Conservation (phyloP, 2,113 vertebrate genomes). For the Dermatemys mawii region DNA sequence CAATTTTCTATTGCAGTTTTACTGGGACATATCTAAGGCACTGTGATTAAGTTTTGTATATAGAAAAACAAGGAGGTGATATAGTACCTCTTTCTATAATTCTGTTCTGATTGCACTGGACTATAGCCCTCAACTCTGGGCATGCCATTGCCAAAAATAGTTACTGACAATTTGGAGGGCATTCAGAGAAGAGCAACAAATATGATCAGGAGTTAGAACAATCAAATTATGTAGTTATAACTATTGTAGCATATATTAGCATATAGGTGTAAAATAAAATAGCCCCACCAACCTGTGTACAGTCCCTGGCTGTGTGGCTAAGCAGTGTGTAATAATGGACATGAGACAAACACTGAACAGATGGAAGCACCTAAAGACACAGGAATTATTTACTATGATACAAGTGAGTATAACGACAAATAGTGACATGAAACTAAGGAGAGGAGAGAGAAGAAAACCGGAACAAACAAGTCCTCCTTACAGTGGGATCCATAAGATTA, state of each 20-base stretch:
- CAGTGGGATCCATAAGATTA: background rate
- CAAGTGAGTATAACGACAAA: background rate
- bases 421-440: background rate
- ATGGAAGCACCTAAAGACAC: background rate
- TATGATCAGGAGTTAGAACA: background rate
- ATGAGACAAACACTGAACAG: background rate
- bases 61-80: background rate
- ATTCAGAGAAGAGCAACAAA: background rate
- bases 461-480: background rate
- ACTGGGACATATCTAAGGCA: background rate
- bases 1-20: slow-evolving; percentile 3
- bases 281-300: background rate
- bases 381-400: background rate
- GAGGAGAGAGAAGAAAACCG: background rate
- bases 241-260: no score
- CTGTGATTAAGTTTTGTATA: background rate
- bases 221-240: background rate
- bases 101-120: background rate
- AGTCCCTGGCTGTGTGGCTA: background rate
- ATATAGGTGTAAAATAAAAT: background rate
- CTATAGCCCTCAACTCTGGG: background rate
- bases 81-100: background rate
- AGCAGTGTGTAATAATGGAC: background rate
- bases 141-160: background rate
- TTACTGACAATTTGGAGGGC: background rate